Conservation (phyloP, 2,888 invertebrate species). For the Muschampia plurimacula region DNA sequence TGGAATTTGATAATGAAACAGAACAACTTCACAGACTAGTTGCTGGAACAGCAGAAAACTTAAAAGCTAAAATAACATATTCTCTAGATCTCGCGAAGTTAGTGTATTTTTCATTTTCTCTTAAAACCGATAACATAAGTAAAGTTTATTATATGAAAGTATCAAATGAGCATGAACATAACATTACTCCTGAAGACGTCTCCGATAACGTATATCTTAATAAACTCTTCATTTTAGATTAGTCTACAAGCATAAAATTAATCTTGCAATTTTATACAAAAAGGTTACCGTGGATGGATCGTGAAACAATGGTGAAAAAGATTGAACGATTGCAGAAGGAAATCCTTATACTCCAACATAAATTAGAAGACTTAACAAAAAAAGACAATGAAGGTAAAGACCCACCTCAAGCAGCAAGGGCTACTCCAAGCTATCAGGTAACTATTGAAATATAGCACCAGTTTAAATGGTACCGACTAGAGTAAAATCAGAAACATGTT, state of each 20-base stretch:
- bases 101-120: slow-evolving; percentile 35
- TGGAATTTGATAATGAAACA: slow-evolving; percentile 69
- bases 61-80: slow-evolving; percentile 68
- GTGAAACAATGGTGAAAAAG: slow-evolving; percentile 67
- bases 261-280: slow-evolving; percentile 12
- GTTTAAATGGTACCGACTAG: too few species aligned
- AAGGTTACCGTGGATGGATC: slow-evolving; percentile 75
- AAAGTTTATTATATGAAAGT: too few species aligned
- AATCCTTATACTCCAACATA: slow-evolving; percentile 62
- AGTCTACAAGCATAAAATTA: neutral
- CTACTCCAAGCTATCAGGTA: slow-evolving; percentile 55
- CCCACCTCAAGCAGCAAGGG: slow-evolving; percentile 37
- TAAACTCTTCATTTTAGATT: neutral
- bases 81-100: slow-evolving; percentile 70
- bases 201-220: too few species aligned
- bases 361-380: slow-evolving; percentile 60
- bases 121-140: neutral
- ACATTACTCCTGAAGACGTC: too few species aligned
- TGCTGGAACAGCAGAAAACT: slow-evolving; percentile 63
- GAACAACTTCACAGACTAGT: slow-evolving; percentile 68
- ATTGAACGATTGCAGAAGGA: slow-evolving; percentile 71
- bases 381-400: slow-evolving; percentile 57
- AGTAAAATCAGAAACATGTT: too few species aligned
- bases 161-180: too few species aligned
- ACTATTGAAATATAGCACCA: neutral